Percentiles rank a stretch among this genome's conserved stretches.
Evolutionary conservation across 23 tunicate genomes (phyloP).

Genomic region (Halocynthia aurantium): DNA sequence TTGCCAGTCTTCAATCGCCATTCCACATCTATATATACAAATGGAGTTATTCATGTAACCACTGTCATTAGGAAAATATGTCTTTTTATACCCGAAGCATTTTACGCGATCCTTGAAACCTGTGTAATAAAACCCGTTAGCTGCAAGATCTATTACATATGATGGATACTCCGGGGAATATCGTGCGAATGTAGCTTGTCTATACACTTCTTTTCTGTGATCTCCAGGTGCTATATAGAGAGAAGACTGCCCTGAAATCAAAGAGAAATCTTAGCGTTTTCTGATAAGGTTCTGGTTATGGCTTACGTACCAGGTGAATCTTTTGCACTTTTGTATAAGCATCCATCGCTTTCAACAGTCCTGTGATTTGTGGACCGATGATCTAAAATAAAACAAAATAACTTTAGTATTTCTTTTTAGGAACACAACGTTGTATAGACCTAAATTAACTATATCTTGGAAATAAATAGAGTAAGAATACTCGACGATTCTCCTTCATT

Average conservation of each 20-base stretch:
- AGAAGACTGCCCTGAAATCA: conserved; percentile 12
- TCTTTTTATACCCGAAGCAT: conserved; percentile 15
- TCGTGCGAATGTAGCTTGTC: conserved; percentile 7
- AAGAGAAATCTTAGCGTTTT: too few relatives aligned
- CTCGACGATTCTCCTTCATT: too few relatives aligned
- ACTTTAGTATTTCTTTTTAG: too few relatives aligned
- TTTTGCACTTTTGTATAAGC: too few relatives aligned
- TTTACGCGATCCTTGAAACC: conserved; percentile 10
- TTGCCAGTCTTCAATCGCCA: conserved; percentile 14
- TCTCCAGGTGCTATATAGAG: conserved; percentile 6
- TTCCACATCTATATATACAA: conserved; percentile 4
- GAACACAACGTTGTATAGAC: too few relatives aligned
- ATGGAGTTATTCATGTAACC: background rate
- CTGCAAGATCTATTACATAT: background rate
- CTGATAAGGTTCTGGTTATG: too few relatives aligned
- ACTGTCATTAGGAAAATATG: background rate
- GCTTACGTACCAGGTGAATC: too few relatives aligned
- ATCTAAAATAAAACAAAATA: too few relatives aligned
- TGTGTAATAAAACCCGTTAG: conserved; percentile 19
- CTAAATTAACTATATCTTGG: too few relatives aligned
- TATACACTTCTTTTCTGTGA: conserved; percentile 13
- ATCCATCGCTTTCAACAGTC: too few relatives aligned
- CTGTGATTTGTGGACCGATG: too few relatives aligned
- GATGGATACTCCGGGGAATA: background rate
- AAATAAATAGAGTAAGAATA: too few relatives aligned